phyloP scores from a whole-genome alignment of 2,888 invertebrate genomes.

The Stenichneumon culpator region DNA sequence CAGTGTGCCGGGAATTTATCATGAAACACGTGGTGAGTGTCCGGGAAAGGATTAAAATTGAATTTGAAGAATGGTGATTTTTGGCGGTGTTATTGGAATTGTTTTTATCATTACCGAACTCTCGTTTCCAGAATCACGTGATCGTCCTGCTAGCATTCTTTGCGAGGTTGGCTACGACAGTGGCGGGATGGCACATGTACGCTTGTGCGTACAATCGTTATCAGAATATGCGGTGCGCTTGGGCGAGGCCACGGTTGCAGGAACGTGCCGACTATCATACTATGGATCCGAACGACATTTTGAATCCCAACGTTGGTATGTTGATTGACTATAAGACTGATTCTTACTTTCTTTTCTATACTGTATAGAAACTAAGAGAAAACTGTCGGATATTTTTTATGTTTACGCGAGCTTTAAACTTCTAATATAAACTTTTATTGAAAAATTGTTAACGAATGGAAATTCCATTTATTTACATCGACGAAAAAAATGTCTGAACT shows the following conservation, averaged over 20 bases:
- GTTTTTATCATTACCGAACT: slow-evolving; percentile 11
- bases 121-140: slow-evolving; percentile 58
- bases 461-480: not conserved
- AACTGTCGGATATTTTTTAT: not conserved
- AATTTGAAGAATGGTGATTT: slow-evolving; percentile 31
- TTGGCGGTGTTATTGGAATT: not conserved
- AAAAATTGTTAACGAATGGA: not conserved
- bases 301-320: slow-evolving; percentile 69
- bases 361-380: not conserved
- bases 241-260: slow-evolving; percentile 51
- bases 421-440: not conserved
- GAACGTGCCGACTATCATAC: slow-evolving; percentile 67
- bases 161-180: slow-evolving; percentile 19
- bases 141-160: slow-evolving; percentile 41
- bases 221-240: slow-evolving; percentile 54
- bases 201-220: slow-evolving; percentile 54
- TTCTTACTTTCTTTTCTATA: not conserved
- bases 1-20: slow-evolving; percentile 51
- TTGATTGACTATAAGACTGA: not conserved
- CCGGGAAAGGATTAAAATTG: not conserved
- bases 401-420: not conserved
- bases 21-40: slow-evolving; percentile 80
- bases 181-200: slow-evolving; percentile 52
- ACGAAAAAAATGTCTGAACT: not conserved
- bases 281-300: slow-evolving; percentile 67